phyloP scores from a whole-genome alignment of 2,888 invertebrate species.

The Celastrina argiolus region DNA sequence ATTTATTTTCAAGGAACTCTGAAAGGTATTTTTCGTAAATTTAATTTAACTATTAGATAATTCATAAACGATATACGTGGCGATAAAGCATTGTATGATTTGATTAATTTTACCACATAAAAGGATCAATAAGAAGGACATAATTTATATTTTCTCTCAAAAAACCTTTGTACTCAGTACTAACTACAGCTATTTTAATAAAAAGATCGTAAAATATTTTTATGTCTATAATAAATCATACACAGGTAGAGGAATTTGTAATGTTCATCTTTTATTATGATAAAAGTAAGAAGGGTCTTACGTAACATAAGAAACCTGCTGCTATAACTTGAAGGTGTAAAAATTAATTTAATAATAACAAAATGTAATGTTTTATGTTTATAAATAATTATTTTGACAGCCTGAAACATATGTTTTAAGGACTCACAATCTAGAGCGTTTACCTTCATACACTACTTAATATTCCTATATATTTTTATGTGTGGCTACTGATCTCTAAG shows the following conservation, averaged over 20 bases:
- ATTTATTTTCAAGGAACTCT: too few relatives aligned
- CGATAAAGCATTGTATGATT: too few relatives aligned
- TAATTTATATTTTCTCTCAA: background rate
- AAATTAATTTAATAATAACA: too few relatives aligned
- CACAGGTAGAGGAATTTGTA: conserved; percentile 8
- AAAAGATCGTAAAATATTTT: conserved; percentile 4
- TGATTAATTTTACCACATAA: background rate
- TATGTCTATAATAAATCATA: conserved; percentile 4
- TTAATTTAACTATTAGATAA: too few relatives aligned
- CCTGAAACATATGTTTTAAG: too few relatives aligned
- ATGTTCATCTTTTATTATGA: background rate
- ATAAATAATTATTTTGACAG: too few relatives aligned
- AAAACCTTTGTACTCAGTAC: background rate
- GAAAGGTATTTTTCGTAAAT: too few relatives aligned
- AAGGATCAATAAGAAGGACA: background rate
- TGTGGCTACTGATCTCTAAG: background rate
- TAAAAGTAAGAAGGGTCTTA: background rate
- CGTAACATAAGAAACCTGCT: background rate
- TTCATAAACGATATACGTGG: too few relatives aligned
- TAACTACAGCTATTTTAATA: background rate
- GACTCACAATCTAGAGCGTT: background rate
- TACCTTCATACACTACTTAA: background rate
- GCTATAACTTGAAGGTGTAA: background rate
- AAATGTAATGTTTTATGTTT: too few relatives aligned
- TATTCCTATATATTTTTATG: background rate